Base-by-base conservation (phyloP, 2,113 vertebrate species). In the Cettia cetti region DNA sequence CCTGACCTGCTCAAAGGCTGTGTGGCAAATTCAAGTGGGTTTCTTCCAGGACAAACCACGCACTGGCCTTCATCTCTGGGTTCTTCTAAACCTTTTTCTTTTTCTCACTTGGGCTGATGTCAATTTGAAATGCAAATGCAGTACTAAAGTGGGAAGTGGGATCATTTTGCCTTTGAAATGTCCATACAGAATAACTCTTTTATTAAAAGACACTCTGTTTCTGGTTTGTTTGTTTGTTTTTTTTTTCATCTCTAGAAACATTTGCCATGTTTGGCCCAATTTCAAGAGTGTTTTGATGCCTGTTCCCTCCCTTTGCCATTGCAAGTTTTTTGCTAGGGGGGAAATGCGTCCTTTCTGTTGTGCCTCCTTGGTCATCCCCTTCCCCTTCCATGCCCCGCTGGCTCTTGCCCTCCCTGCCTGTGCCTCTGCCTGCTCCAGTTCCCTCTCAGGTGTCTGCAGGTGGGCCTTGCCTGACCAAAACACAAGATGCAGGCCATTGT, bases 401-500 rank as follows among this genome's bases (percentile, higher is more conserved):
- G 74, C 86, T 56, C 40, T 23, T 52, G 20, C 33, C 61, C 45
- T 5, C 64, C 12, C 44, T 86, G 70, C 49, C 42, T 15, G 23
- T 31, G 2, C 8, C 22, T 45, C 56, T 65, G 61, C 33, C 0
- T 0, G 23, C 27, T 56, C 57, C 83, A 66, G 63, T 13, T 9
- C 10, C 57, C 18, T 66, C n/a, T 14, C 23, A 2, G 4, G 10
- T 31, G 35, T n/a, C 50, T 66, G 37, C 3, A 8, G n/a, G 23
- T 21, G 63, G 14, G 21, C 37, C 53, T 49, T 66, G 37, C 17
- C 52, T 39, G 21, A 12, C 56, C 40, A 12, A 9, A 22, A 19
- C 19, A 18, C 1, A 2, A 17, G 52, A 7, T 33, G 7, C 57
- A 53, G 31, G 11, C 23, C 42, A 5, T 2, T 40, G n/a, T 4